These are phyloP conservation scores for Crocuta crocuta DNA, from an alignment of 2,113 vertebrate genomes.

Conservation along the genomic window DNA sequence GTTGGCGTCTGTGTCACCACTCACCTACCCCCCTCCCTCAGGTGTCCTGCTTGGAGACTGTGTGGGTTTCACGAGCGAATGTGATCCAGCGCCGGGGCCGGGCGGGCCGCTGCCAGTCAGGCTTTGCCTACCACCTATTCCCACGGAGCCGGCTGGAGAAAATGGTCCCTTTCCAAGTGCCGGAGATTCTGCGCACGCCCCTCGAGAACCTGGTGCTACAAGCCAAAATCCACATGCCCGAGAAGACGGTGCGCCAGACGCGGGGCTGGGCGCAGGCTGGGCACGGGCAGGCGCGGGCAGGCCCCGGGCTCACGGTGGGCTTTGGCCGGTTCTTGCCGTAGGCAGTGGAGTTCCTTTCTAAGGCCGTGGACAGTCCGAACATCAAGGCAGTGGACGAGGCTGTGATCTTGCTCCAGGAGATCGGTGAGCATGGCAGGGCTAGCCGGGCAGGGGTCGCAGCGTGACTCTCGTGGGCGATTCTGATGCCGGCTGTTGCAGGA, in stretches of 20 bases:
- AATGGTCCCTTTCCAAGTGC: conserved; percentile 93
- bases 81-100: conserved; percentile 95
- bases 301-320: not conserved
- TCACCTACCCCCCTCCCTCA: conserved; percentile 59
- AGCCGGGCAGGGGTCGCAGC: not conserved
- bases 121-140: conserved; percentile 96
- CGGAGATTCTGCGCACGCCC: conserved; percentile 96
- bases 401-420: conserved; percentile 93
- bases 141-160: conserved; percentile 90
- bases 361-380: conserved; percentile 96
- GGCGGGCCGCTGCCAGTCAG: conserved; percentile 96
- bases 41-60: conserved; percentile 97
- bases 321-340: conserved; percentile 67
- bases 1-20: accelerated
- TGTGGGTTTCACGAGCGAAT: conserved; percentile 96
- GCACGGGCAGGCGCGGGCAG: accelerated
- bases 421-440: conserved; percentile 87
- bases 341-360: conserved; percentile 96
- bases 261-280: not conserved
- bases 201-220: conserved; percentile 97
- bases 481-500: conserved; percentile 82
- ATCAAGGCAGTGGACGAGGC: conserved; percentile 92
- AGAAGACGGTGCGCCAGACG: conserved; percentile 87
- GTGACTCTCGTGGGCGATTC: not conserved
- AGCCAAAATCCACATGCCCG: conserved; percentile 96